A percentile compares a stretch with the other conserved stretches of the same genome.
Evolutionary conservation across 2,113 vertebrate genomes (phyloP).

Genomic region (Empidonax alnorum): DNA sequence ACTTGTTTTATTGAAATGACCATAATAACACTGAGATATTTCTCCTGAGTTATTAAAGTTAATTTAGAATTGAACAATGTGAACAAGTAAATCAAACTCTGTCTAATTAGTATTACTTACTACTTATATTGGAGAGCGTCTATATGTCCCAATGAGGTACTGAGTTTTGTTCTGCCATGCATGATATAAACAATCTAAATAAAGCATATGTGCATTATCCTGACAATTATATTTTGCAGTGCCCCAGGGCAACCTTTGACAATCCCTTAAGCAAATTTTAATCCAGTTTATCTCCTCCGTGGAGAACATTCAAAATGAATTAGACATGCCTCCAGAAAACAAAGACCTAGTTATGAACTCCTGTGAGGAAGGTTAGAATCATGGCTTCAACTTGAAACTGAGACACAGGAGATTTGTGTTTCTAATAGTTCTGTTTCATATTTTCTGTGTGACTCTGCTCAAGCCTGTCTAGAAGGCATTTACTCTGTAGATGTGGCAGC

Average conservation of each 20-base stretch:
- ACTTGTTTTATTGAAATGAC: constrained; percentile 42
- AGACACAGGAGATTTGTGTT: background rate
- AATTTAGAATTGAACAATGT: constrained; percentile 43
- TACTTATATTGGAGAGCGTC: background rate
- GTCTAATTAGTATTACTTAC: constrained; percentile 52
- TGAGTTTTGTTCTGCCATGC: background rate
- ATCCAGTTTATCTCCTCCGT: constrained; percentile 21
- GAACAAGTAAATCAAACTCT: constrained; percentile 50
- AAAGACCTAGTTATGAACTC: constrained; percentile 22
- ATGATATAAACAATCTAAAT: constrained; percentile 46
- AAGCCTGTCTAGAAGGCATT: background rate
- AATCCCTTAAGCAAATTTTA: constrained; percentile 46
- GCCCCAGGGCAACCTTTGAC: background rate
- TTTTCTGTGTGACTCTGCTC: background rate
- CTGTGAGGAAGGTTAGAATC: constrained; percentile 12
- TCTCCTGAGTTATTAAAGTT: constrained; percentile 45
- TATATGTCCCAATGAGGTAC: constrained; percentile 32
- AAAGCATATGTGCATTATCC: constrained; percentile 28
- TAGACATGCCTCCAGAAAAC: constrained; percentile 4
- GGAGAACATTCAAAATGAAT: constrained; percentile 25
- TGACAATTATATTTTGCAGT: constrained; percentile 1
- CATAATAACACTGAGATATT: constrained; percentile 35
- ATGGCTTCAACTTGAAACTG: background rate
- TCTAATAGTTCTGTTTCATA: background rate
- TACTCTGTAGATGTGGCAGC: background rate